phyloP scores from a whole-genome alignment of 2,113 vertebrate genomes.

The Gnathonemus echidnorhynchus region DNA sequence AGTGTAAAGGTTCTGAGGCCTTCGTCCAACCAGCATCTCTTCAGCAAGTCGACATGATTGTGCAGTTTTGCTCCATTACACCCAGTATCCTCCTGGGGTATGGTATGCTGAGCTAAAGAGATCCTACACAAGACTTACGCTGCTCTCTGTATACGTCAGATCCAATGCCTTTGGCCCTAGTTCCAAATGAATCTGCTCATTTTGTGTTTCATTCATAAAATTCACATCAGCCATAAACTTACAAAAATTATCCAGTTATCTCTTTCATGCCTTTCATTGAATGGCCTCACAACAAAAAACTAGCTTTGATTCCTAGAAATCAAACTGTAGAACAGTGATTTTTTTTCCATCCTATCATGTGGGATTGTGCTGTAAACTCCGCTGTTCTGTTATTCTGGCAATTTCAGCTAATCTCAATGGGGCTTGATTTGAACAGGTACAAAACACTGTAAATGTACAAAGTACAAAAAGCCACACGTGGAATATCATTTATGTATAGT shows the following conservation, averaged over 20 bases:
- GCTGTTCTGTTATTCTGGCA: not conserved
- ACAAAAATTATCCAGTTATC: not conserved
- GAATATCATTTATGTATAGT: not conserved
- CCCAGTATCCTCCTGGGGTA: not conserved
- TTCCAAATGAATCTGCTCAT: not conserved
- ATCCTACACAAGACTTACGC: not conserved
- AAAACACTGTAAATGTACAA: not conserved
- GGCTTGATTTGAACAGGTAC: not conserved
- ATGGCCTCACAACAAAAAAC: not conserved
- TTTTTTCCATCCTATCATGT: not conserved
- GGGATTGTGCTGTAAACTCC: not conserved
- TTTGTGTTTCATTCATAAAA: not conserved
- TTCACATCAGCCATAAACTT: not conserved
- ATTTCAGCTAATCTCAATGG: not conserved
- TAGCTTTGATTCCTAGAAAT: not conserved
- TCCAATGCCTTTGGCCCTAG: not conserved
- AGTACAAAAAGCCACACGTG: not conserved
- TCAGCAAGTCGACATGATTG: not conserved
- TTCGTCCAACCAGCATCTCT: not conserved
- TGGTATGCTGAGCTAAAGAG: not conserved
- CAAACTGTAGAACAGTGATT: not conserved
- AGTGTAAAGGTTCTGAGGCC: not conserved
- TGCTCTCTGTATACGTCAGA: not conserved
- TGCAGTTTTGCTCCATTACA: not conserved
- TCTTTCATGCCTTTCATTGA: not conserved